Evolutionary conservation across 2,113 vertebrate genomes (phyloP).

Genomic region (Mobula birostris): DNA sequence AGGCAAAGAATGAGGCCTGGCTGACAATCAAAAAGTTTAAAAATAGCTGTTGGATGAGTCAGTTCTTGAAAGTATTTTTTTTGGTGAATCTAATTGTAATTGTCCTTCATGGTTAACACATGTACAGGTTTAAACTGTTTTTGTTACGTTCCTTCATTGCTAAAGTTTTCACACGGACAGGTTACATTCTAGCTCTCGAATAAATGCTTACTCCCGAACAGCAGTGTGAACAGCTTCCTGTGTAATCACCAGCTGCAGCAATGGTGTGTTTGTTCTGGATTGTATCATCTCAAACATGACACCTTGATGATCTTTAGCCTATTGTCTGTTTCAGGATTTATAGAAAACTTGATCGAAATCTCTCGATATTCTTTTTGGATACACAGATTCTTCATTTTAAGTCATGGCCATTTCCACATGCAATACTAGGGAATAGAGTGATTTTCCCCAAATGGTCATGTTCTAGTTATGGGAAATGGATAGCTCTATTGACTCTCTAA

Average conservation of each 20-base stretch:
- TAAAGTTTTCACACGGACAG: background rate
- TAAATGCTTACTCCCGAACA: constrained; percentile 14
- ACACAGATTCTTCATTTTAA: background rate
- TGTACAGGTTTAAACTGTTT: constrained; percentile 1
- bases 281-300: background rate
- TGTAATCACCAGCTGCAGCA: background rate
- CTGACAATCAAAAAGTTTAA: background rate
- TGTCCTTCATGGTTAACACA: background rate
- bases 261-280: background rate
- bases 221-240: constrained; percentile 4
- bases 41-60: background rate
- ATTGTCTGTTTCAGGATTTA: background rate
- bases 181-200: background rate
- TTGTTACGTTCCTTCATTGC: background rate
- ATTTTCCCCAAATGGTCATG: background rate
- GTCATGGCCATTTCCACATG: background rate
- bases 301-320: background rate
- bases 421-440: background rate
- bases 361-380: background rate
- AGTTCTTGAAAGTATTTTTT: background rate
- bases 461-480: background rate
- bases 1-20: background rate
- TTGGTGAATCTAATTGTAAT: background rate
- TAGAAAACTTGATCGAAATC: background rate
- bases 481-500: background rate